Conservation (phyloP, 1,140 invertebrate genomes). For the Drosophila kanapiae region DNA sequence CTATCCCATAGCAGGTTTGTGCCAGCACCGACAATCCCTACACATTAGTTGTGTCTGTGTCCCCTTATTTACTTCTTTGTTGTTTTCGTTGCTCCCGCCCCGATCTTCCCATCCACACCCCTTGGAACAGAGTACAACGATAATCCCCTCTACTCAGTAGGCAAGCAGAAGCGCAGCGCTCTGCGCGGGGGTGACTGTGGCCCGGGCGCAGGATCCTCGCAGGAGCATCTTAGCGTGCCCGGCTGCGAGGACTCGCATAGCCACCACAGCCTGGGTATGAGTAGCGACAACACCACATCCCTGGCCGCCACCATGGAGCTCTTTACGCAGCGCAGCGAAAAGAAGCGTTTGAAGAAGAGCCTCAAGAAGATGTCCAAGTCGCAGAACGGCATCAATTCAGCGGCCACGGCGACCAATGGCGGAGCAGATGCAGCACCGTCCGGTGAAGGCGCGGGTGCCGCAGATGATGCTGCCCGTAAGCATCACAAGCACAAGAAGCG, state of each 20-base stretch:
- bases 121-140: slow-evolving; percentile 83
- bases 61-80: slow-evolving; percentile 71
- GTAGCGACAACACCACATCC: slow-evolving; percentile 70
- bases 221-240: slow-evolving; percentile 44
- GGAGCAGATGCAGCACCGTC: slow-evolving; percentile 19
- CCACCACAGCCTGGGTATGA: slow-evolving; percentile 67
- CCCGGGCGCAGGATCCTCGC: slow-evolving; percentile 11
- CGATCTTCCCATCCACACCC: slow-evolving; percentile 24
- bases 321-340: slow-evolving; percentile 87
- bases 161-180: slow-evolving; percentile 77
- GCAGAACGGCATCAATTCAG: slow-evolving; percentile 87
- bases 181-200: slow-evolving; percentile 49
- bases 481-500: slow-evolving; percentile 91
- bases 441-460: slow-evolving; percentile 34
- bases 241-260: slow-evolving; percentile 64
- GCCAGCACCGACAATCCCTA: not conserved
- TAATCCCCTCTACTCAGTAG: slow-evolving; percentile 85
- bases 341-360: slow-evolving; percentile 90
- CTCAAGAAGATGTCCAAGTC: slow-evolving; percentile 88
- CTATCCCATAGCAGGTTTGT: slow-evolving; percentile 92
- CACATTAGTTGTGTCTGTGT: slow-evolving; percentile 20
- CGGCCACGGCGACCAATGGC: slow-evolving; percentile 64
- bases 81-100: slow-evolving; percentile 59
- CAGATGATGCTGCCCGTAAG: slow-evolving; percentile 89
- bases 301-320: slow-evolving; percentile 75